Evolutionary conservation across 2,888 invertebrate species (phyloP).

Genomic region (Hirtodrosophila alboralis): DNA sequence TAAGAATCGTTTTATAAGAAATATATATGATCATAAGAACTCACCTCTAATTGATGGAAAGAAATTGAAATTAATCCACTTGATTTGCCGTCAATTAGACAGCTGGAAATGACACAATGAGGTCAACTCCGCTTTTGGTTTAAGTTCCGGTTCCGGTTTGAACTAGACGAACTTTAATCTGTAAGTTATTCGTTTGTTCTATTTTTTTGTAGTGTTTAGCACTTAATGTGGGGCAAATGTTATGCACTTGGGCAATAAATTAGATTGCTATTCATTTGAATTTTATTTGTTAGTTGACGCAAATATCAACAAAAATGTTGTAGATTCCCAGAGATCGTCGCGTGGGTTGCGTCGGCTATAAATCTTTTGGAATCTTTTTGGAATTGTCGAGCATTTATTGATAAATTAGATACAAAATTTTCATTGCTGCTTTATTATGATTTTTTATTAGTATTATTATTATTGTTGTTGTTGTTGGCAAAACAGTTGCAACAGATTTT

Average conservation of each 20-base stretch:
- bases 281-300: slow-evolving; percentile 41
- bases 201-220: slow-evolving; percentile 18
- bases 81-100: slow-evolving; percentile 56
- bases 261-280: slow-evolving; percentile 61
- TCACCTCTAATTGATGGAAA: slow-evolving; percentile 62
- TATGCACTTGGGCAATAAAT: slow-evolving; percentile 72
- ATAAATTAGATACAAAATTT: slow-evolving; percentile 29
- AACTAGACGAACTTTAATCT: slow-evolving; percentile 17
- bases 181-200: slow-evolving; percentile 7
- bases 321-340: slow-evolving; percentile 31
- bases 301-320: slow-evolving; percentile 32
- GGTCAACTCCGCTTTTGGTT: slow-evolving; percentile 7
- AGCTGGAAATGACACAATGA: slow-evolving; percentile 24
- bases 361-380: slow-evolving; percentile 52
- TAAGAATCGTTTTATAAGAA: too few relatives aligned
- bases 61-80: slow-evolving; percentile 73
- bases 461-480: slow-evolving; percentile 40
- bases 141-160: slow-evolving; percentile 8
- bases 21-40: slow-evolving; percentile 12
- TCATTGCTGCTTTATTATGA: slow-evolving; percentile 13
- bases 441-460: slow-evolving; percentile 35
- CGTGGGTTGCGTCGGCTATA: slow-evolving; percentile 68
- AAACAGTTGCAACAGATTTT: slow-evolving; percentile 56
- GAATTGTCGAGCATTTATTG: slow-evolving; percentile 41
- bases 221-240: slow-evolving; percentile 65